Conservation (phyloP, 2,113 vertebrate species). For the Phocoena phocoena region DNA sequence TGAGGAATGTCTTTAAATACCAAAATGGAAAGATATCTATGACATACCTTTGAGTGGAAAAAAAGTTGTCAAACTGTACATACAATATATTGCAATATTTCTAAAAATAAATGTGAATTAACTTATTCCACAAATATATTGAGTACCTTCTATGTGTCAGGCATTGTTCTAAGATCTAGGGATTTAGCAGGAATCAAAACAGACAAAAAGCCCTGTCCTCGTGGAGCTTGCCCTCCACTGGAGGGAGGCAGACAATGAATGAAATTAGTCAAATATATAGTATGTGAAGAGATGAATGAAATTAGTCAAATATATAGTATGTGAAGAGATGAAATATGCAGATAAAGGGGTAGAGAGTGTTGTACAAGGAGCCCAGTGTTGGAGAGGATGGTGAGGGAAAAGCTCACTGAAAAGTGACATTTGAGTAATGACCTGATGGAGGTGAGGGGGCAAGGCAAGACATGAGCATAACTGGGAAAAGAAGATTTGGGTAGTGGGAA, state of each 20-base stretch:
- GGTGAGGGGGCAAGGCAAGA: not conserved
- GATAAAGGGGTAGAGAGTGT: not conserved
- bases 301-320: not conserved
- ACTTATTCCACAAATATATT: not conserved
- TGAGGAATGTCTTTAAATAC: not conserved
- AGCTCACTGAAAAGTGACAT: not conserved
- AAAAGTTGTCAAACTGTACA: not conserved
- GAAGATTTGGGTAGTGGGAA: not conserved
- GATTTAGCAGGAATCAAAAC: not conserved
- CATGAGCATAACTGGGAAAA: not conserved
- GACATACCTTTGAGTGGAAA: not conserved
- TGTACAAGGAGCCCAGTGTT: not conserved
- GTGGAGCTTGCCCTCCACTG: not conserved
- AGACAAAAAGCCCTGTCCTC: not conserved
- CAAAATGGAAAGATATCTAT: not conserved
- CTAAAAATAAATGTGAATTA: not conserved
- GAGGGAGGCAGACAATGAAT: not conserved
- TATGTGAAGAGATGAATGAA: not conserved
- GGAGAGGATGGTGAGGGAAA: not conserved
- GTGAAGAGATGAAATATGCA: not conserved
- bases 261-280: not conserved
- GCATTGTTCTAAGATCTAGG: not conserved
- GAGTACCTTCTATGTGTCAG: not conserved
- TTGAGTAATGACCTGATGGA: not conserved
- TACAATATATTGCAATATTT: not conserved